phyloP scores from a whole-genome alignment of 2,888 invertebrate genomes.

The Aphidoletes aphidimyza region DNA sequence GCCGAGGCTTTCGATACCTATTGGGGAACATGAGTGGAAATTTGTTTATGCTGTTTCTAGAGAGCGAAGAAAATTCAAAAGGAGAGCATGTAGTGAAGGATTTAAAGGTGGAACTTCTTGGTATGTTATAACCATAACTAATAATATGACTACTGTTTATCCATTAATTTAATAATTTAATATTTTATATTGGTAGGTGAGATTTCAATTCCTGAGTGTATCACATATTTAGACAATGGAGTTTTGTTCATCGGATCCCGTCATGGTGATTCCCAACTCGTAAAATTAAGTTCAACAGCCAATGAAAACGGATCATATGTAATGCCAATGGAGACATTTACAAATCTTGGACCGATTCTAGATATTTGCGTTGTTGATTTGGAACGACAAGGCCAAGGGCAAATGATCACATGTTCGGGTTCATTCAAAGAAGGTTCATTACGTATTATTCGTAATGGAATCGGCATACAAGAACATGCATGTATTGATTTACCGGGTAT shows the following conservation, averaged over 20 bases:
- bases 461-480: constrained; percentile 98
- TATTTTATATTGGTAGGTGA: too few relatives aligned
- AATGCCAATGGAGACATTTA: constrained; percentile 94
- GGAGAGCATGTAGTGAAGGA: constrained; percentile 85
- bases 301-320: constrained; percentile 92
- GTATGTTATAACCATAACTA: too few relatives aligned
- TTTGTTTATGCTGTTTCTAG: constrained; percentile 94
- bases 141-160: too few relatives aligned
- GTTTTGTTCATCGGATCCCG: constrained; percentile 96
- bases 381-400: constrained; percentile 96
- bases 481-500: constrained; percentile 96
- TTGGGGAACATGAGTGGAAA: constrained; percentile 95
- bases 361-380: constrained; percentile 98
- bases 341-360: constrained; percentile 96
- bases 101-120: constrained; percentile 90
- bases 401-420: constrained; percentile 97
- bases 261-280: constrained; percentile 95
- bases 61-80: constrained; percentile 82
- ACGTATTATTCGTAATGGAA: constrained; percentile 96
- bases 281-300: constrained; percentile 84
- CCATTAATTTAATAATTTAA: too few relatives aligned
- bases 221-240: constrained; percentile 98
- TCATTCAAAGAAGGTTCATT: constrained; percentile 97
- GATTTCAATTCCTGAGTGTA: constrained; percentile 94
- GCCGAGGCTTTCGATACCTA: constrained; percentile 87